These are phyloP conservation scores for Spisula solida DNA, from an alignment of 2,888 invertebrate genomes.

Conservation along the genomic window DNA sequence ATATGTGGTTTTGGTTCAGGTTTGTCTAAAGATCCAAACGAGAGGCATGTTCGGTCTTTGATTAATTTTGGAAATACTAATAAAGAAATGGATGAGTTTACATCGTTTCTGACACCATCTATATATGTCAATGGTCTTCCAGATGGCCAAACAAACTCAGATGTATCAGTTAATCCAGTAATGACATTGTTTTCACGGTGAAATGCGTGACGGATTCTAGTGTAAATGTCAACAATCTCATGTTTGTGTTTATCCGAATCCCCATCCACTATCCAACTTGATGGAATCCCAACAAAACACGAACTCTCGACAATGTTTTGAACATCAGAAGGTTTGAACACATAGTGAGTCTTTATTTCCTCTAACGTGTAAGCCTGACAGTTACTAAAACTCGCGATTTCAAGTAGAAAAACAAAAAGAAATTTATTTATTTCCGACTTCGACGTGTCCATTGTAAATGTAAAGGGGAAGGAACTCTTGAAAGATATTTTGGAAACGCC, in stretches of 20 bases:
- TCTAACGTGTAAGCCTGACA: neutral
- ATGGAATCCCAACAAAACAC: constrained; percentile 64
- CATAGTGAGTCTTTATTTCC: constrained; percentile 17
- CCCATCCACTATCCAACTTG: neutral
- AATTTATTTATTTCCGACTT: neutral
- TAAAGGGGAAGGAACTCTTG: constrained; percentile 31
- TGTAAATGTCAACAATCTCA: neutral
- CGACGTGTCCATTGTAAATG: constrained; percentile 32
- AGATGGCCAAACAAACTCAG: constrained; percentile 67
- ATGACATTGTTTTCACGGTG: constrained; percentile 64
- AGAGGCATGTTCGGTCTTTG: constrained; percentile 79
- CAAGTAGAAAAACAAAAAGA: constrained; percentile 24
- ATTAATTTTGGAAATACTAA: constrained; percentile 67
- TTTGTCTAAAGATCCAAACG: constrained; percentile 43
- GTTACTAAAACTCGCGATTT: neutral
- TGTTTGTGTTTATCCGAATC: neutral
- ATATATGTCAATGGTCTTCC: constrained; percentile 53
- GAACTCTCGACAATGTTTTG: constrained; percentile 51
- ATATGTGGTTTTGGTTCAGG: constrained; percentile 46
- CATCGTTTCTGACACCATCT: neutral
- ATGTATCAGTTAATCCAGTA: constrained; percentile 63
- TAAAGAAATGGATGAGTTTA: constrained; percentile 4
- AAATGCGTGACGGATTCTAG: constrained; percentile 63
- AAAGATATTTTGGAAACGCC: neutral
- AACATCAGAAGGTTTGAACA: constrained; percentile 50